A percentile compares a stretch with the other conserved stretches of the same genome.
These are phyloP conservation scores for Streblospio benedicti DNA, from an alignment of 1,140 invertebrate genomes.

Conservation along the genomic window DNA sequence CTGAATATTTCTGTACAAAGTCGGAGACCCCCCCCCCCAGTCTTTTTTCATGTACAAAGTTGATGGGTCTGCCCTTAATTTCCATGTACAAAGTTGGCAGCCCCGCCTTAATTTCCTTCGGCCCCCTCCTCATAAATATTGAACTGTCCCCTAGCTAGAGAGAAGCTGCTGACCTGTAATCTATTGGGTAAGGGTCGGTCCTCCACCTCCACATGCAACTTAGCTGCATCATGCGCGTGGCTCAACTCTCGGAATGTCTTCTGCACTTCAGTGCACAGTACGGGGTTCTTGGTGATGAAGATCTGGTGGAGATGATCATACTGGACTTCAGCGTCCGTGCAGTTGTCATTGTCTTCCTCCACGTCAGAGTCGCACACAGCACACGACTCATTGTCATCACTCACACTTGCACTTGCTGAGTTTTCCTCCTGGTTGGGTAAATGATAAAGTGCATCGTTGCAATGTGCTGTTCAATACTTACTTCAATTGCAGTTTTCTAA, in stretches of 20 bases:
- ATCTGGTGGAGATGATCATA: slow-evolving; percentile 28
- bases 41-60: too few species aligned
- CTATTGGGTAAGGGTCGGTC: slow-evolving; percentile 22
- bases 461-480: slow-evolving; percentile 20
- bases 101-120: too few species aligned
- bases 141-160: too few species aligned
- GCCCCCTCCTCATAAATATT: too few species aligned
- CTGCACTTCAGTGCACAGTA: slow-evolving; percentile 35
- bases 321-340: not conserved
- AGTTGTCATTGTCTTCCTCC: not conserved
- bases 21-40: too few species aligned
- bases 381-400: not conserved
- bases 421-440: slow-evolving; percentile 18
- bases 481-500: slow-evolving; percentile 22
- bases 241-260: slow-evolving; percentile 36
- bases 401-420: not conserved
- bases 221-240: slow-evolving; percentile 22
- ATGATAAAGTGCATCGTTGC: not conserved
- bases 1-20: too few species aligned
- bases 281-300: slow-evolving; percentile 39
- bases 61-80: too few species aligned
- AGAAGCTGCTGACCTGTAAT: slow-evolving; percentile 27
- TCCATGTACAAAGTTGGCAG: too few species aligned
- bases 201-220: slow-evolving; percentile 20
- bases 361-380: not conserved